Percentiles rank a stretch among this genome's conserved stretches.
Conservation (phyloP, 1,140 invertebrate species). For the Dendroctonus valens region DNA sequence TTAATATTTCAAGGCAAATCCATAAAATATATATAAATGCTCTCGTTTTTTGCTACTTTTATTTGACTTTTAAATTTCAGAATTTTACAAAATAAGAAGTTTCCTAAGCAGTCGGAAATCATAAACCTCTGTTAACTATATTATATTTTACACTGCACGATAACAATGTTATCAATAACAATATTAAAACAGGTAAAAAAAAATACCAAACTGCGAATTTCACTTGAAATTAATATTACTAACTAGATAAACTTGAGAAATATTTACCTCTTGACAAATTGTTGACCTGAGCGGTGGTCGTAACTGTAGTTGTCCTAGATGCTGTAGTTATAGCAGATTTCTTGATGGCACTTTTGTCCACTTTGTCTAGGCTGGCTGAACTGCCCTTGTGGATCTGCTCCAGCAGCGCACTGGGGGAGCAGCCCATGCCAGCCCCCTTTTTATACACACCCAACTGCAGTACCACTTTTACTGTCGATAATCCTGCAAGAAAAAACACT, state of each 20-base stretch:
- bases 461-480: conserved; percentile 3
- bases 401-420: conserved; percentile 46
- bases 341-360: conserved; percentile 28
- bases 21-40: too few species aligned
- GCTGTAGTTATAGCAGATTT: conserved; percentile 20
- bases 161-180: too few species aligned
- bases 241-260: not conserved
- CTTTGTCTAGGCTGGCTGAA: conserved; percentile 42
- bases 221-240: too few species aligned
- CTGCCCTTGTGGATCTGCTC: conserved; percentile 47
- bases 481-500: not conserved
- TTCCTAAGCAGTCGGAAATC: too few species aligned
- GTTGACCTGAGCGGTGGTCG: conserved; percentile 23
- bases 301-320: conserved; percentile 4
- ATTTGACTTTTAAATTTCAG: too few species aligned
- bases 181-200: too few species aligned
- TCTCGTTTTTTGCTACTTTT: too few species aligned
- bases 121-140: too few species aligned
- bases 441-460: conserved; percentile 24
- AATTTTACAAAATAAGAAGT: too few species aligned
- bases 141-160: too few species aligned
- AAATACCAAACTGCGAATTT: too few species aligned
- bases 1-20: too few species aligned
- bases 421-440: conserved; percentile 45
- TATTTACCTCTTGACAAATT: conserved; percentile 23